Evolutionary conservation across 2,113 vertebrate species (phyloP).

Genomic region (Lates calcarifer): DNA sequence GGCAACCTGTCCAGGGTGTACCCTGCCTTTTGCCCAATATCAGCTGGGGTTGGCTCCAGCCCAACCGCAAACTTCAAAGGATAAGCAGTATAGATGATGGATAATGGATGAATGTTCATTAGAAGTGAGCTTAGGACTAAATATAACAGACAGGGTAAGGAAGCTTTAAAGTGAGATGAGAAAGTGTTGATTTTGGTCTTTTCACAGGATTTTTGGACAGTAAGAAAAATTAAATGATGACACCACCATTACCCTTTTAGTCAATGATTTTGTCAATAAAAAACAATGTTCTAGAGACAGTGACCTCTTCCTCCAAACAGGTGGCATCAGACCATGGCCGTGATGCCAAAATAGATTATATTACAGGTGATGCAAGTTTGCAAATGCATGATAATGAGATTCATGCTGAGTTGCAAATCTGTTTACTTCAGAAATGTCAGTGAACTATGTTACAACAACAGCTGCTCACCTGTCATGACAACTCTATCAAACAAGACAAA

Average conservation of each 20-base stretch:
- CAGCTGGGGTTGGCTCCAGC: no score
- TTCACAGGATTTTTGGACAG: background rate
- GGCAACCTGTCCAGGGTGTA: no score
- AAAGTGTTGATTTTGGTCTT: background rate
- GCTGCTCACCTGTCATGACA: conserved; percentile 64
- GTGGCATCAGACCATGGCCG: conserved; percentile 30
- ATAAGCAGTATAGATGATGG: no score
- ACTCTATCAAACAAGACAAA: conserved; percentile 68
- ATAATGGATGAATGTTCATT: no score
- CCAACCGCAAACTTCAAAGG: no score
- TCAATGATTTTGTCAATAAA: conserved; percentile 31
- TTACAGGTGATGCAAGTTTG: conserved; percentile 66
- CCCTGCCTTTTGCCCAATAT: no score
- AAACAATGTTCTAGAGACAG: conserved; percentile 2
- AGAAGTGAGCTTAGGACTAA: no score
- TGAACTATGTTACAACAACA: conserved; percentile 52
- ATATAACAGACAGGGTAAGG: no score
- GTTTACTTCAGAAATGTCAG: conserved; percentile 66
- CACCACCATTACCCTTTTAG: conserved; percentile 26
- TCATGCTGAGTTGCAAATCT: conserved; percentile 74
- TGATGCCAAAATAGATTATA: conserved; percentile 63
- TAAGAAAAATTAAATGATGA: conserved; percentile 6
- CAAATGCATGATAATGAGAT: conserved; percentile 76
- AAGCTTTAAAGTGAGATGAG: background rate
- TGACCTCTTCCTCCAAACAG: conserved; percentile 41